Base-by-base conservation (phyloP, 2,113 vertebrate species). In the Dasypus novemcinctus region DNA sequence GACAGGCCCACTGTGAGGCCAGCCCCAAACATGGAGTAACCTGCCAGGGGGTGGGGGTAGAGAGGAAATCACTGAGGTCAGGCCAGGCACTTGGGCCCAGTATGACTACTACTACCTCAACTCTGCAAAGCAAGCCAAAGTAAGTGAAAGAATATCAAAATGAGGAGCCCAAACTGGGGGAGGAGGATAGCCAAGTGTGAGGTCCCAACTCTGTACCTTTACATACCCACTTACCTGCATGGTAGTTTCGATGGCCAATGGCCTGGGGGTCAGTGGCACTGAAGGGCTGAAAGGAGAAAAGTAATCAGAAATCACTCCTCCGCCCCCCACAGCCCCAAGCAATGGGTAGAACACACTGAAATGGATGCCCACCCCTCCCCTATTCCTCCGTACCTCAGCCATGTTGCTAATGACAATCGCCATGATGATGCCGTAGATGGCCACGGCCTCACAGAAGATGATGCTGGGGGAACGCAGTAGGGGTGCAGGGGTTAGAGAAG, bases 361-460 rank as follows among this genome's bases (percentile, higher is more conserved):
- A 72, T 9, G 13, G 49, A 87, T 41, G 27, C 43, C 66, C 23
- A 11, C 0, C 0, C 2, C 71, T 52, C 41, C 3, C 81, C 63
- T 14, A 43, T 13, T 36, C 52, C 57, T 79, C 82, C 96, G 0
- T 98, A 99, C 99, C 99, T 99, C 99, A 14, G 99, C 99, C 99
- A 99, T 99, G 98, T 99, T 99, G 98, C 99, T 99, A 97, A 99
- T 99, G 92, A 99, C 99, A 93, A 99, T 99, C 14, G 99, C 99
- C 99, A 99, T 99, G 98, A 99, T 99, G 98, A 99, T 99, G 79
- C 99, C 99, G 0, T 99, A 99, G 97, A 99, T 99, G 57, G 99
- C 99, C 91, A 99, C 99, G 83, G 99, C 99, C 98, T 99, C 99
- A 89, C 99, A 99, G 98, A 99, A 99, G 97, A 99, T 99, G 97